Evolutionary conservation across 2,797 vertebrate genomes (phyloP).

Genomic region (Periophthalmus magnuspinnatus): DNA sequence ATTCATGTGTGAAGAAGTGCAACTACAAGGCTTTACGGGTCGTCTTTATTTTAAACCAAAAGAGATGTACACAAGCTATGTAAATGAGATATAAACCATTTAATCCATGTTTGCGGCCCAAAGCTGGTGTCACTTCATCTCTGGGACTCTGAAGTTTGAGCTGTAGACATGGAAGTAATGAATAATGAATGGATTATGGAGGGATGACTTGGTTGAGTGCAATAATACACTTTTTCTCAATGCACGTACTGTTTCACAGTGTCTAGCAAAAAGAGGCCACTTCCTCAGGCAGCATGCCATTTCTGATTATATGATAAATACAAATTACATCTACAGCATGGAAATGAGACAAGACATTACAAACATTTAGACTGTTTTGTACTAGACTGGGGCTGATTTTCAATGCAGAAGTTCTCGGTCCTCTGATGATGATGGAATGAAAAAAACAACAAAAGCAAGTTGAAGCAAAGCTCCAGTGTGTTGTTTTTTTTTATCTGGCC

Average conservation of each 20-base stretch:
- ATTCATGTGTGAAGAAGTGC: too few relatives aligned
- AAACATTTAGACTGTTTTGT: not conserved
- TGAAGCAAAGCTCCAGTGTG: not conserved
- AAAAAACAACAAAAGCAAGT: not conserved
- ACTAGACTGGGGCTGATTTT: not conserved
- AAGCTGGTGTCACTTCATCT: slow-evolving; percentile 31
- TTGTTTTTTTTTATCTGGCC: not conserved
- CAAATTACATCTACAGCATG: not conserved
- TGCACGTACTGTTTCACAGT: slow-evolving; percentile 1
- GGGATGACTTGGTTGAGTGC: slow-evolving; percentile 45
- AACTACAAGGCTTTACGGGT: too few relatives aligned
- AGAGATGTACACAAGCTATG: too few relatives aligned
- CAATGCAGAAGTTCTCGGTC: not conserved
- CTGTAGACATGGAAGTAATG: slow-evolving; percentile 44
- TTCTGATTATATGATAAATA: slow-evolving; percentile 23
- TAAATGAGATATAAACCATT: not conserved
- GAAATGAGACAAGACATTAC: slow-evolving; percentile 12
- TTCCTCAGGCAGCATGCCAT: slow-evolving; percentile 31
- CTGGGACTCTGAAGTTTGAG: slow-evolving; percentile 36
- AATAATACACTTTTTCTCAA: slow-evolving; percentile 36
- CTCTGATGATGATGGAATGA: not conserved
- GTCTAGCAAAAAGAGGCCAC: slow-evolving; percentile 7
- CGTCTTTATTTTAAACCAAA: too few relatives aligned
- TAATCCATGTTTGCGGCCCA: not conserved
- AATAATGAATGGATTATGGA: slow-evolving; percentile 64